Evolutionary conservation across 1,140 invertebrate species (phyloP).

Genomic region (Oncopodura yosiiana): DNA sequence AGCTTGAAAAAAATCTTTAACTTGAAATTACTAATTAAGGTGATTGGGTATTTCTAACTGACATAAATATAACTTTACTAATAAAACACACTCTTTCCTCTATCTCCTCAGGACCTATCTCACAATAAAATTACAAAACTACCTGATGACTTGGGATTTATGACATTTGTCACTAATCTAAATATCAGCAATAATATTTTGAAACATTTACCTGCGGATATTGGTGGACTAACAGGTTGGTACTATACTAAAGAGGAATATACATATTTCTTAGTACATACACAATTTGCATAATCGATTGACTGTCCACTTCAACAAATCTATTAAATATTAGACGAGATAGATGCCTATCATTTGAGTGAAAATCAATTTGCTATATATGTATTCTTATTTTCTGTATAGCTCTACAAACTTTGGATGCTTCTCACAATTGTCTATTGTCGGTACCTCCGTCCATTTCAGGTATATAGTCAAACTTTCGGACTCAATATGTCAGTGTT

Average conservation of each 20-base stretch:
- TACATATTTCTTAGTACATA: too few relatives aligned
- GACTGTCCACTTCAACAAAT: too few relatives aligned
- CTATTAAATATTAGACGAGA: too few relatives aligned
- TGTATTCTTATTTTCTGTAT: slow-evolving; percentile 11
- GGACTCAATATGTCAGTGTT: too few relatives aligned
- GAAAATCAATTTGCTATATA: too few relatives aligned
- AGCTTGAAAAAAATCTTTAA: neutral
- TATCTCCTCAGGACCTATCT: slow-evolving; percentile 49
- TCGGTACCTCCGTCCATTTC: too few relatives aligned
- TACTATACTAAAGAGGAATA: neutral
- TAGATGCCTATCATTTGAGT: too few relatives aligned
- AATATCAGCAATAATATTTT: slow-evolving; percentile 51
- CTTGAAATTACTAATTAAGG: neutral
- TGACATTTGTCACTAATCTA: slow-evolving; percentile 48
- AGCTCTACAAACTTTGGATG: slow-evolving; percentile 47
- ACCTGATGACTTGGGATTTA: slow-evolving; percentile 49
- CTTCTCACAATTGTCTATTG: slow-evolving; percentile 50
- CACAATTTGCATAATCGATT: too few relatives aligned
- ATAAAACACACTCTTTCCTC: too few relatives aligned
- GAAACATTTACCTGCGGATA: slow-evolving; percentile 14
- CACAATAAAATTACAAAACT: slow-evolving; percentile 48
- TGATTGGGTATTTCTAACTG: neutral
- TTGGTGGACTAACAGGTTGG: slow-evolving; percentile 19
- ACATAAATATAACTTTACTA: slow-evolving; percentile 13
- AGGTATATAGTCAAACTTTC: too few relatives aligned